Percentiles rank a stretch among this genome's conserved stretches.
Conservation (phyloP, 2,113 vertebrate genomes). For the Anguilla rostrata region DNA sequence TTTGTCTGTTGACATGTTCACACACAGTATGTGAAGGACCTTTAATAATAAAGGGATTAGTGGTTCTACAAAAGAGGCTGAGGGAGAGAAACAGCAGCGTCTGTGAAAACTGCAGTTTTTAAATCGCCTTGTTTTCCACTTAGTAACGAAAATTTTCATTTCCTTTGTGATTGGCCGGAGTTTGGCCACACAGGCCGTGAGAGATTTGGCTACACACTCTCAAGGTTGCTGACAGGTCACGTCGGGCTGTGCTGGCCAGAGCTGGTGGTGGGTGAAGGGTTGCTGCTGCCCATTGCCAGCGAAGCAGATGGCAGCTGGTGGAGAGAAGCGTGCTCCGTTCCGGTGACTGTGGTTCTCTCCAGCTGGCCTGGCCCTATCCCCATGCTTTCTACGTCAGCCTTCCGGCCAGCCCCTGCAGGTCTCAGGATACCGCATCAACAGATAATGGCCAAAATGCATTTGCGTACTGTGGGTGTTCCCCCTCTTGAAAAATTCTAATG, state of each 20-base stretch:
- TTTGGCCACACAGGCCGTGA: background rate
- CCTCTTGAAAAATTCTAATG: background rate
- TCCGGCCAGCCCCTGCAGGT: background rate
- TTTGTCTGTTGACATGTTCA: too few relatives aligned
- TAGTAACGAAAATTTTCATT: background rate
- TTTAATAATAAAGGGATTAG: background rate
- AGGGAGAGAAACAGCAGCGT: background rate
- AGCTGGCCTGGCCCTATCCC: background rate
- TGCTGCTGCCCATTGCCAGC: background rate
- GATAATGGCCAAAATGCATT: background rate
- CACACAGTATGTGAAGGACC: background rate
- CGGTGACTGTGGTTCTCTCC: slow-evolving; percentile 27
- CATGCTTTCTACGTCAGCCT: slow-evolving; percentile 1
- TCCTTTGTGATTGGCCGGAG: background rate
- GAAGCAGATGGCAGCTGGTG: slow-evolving; percentile 42
- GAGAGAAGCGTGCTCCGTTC: slow-evolving; percentile 32
- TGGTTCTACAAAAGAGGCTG: background rate
- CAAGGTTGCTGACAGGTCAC: slow-evolving; percentile 5
- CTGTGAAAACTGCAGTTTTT: background rate
- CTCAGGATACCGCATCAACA: background rate
- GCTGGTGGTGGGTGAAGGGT: background rate
- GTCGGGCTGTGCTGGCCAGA: background rate
- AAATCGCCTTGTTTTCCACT: background rate
- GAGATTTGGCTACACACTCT: background rate
- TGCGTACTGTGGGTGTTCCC: slow-evolving; percentile 1